These are phyloP conservation scores for Ictalurus furcatus DNA, from an alignment of 2,113 vertebrate genomes.

Conservation along the genomic window DNA sequence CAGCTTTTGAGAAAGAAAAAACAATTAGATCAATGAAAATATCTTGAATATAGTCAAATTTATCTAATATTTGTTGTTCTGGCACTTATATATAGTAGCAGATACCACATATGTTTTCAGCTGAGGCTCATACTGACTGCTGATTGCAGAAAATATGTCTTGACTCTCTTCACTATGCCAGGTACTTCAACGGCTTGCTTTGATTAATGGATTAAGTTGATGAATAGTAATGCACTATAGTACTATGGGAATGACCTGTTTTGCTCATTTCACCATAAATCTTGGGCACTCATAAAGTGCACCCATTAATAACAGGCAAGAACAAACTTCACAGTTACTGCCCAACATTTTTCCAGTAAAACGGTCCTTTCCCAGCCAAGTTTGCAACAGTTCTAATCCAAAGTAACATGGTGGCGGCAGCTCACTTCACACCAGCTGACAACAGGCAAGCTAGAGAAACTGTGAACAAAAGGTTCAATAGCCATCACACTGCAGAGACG, in stretches of 20 bases:
- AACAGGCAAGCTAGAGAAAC: conserved; percentile 11
- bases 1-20: neutral
- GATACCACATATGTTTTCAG: neutral
- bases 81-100: neutral
- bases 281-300: neutral
- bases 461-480: conserved; percentile 60
- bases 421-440: conserved; percentile 31
- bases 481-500: conserved; percentile 51
- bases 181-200: neutral
- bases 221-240: neutral
- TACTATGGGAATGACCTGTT: neutral
- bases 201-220: neutral
- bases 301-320: neutral
- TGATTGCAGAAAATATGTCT: too few relatives aligned
- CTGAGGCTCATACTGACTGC: neutral
- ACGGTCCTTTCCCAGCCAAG: neutral
- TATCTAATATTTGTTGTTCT: neutral
- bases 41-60: neutral
- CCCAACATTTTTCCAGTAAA: neutral
- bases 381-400: neutral
- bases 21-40: neutral
- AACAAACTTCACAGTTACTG: neutral
- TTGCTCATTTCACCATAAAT: neutral
- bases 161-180: neutral
- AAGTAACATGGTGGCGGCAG: neutral